Evolutionary conservation across 2,113 vertebrate species (phyloP), one percentile per base, ranked within the genome.

Genomic region (Laticauda laticaudata): DNA sequence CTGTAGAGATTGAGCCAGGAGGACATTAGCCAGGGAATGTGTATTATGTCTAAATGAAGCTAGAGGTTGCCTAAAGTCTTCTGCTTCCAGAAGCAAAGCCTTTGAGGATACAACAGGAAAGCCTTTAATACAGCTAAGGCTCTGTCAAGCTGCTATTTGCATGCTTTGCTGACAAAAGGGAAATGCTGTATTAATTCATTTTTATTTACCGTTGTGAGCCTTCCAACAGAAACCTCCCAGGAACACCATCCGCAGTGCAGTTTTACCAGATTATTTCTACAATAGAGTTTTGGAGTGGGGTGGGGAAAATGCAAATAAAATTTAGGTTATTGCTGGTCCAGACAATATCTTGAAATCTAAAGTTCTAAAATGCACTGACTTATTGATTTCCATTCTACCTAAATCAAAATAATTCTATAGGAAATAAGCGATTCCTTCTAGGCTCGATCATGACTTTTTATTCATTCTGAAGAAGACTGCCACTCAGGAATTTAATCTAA

Each of bases 171-270:
- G 94, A 96, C 94, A 96, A 96, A 97, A 96, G 34, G 86, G 92
- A 94, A 96, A 86, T 0, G 34, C 92, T 94, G 34, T 92, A 93
- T 96, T 96, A 95, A 96, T 96, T 97, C 95, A 91, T 95, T 96
- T 96, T 96, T 97, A 96, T 96, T 96, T 97, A 95, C 94, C 95
- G 97, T 96, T 95, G 93, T 69, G 90, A 93, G 9, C 0, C 75
- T 94, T 96, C 93, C 95, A 96, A 95, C 95, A 94, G 96, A 93
- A 96, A 93, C 92, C 96, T 96, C 48, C 0, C 81, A 95, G 96
- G 94, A 97, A 87, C 96, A 89, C 91, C 90, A 81, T 96, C 97
- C 95, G 93, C 94, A 87, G 96, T 94, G 96, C 20, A 0, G 26
- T 93, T 96, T 95, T 95, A 94, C 90, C 91, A 94, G 90, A 94